Evolutionary conservation across 2,888 invertebrate genomes (phyloP).

Genomic region (Torymus tubicola): DNA sequence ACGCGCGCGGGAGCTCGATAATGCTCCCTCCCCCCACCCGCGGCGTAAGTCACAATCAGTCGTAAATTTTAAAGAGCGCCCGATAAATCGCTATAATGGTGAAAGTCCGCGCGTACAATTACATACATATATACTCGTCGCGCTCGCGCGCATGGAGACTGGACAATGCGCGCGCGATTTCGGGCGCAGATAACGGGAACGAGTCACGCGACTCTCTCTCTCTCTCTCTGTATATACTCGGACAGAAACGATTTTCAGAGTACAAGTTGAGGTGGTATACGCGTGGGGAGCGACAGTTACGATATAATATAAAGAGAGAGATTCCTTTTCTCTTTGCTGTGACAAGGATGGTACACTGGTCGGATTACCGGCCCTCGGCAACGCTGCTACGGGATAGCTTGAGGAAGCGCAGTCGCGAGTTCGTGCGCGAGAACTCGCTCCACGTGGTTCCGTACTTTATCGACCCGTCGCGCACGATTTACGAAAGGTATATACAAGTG

Average conservation of each 20-base stretch:
- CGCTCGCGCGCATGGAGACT: background rate
- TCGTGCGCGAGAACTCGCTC: conserved; percentile 76
- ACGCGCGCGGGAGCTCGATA: background rate
- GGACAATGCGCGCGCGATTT: conserved; percentile 33
- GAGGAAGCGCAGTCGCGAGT: conserved; percentile 64
- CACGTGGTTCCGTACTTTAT: conserved; percentile 89
- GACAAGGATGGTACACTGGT: conserved; percentile 16
- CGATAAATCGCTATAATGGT: conserved; percentile 46
- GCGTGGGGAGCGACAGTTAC: too few relatives aligned
- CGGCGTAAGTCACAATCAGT: conserved; percentile 20
- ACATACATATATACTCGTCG: background rate
- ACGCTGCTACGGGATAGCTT: conserved; percentile 61
- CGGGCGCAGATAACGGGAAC: conserved; percentile 28
- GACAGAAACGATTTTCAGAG: too few relatives aligned
- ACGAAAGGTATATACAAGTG: conserved; percentile 81
- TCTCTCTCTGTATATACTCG: too few relatives aligned
- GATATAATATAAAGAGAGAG: too few relatives aligned
- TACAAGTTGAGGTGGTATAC: too few relatives aligned
- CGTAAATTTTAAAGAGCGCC: conserved; percentile 48
- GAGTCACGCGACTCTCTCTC: conserved; percentile 42
- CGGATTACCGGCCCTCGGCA: conserved; percentile 52
- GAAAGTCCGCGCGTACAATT: conserved; percentile 41
- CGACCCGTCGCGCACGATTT: conserved; percentile 84
- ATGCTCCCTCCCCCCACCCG: background rate
- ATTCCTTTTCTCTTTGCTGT: background rate